Evolutionary conservation across 1,140 invertebrate species (phyloP).

Genomic region (Brachionus paranguensis): DNA sequence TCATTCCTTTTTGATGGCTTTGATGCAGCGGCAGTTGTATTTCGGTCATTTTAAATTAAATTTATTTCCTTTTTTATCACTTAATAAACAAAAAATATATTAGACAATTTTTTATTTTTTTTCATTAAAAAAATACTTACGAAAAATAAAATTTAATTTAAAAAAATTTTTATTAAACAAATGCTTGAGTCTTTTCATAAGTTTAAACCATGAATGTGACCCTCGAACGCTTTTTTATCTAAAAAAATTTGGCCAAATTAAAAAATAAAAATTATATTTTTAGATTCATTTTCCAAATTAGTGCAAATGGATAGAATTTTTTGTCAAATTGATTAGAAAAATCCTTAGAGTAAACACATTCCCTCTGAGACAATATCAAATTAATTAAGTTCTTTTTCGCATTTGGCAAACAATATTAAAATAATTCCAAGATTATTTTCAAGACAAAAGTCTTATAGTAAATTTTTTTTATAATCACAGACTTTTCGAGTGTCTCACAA

Average conservation of each 20-base stretch:
- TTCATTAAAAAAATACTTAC: background rate
- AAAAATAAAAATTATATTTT: background rate
- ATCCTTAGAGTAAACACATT: background rate
- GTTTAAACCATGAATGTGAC: background rate
- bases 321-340: background rate
- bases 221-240: background rate
- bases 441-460: background rate
- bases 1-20: constrained; percentile 33
- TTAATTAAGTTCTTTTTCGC: background rate
- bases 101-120: background rate
- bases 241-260: background rate
- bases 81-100: background rate
- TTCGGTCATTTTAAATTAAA: constrained; percentile 29
- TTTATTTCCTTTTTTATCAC: background rate
- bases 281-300: too few species aligned
- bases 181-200: background rate
- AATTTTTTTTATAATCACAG: background rate
- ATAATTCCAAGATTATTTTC: background rate
- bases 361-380: background rate
- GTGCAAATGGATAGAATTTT: background rate
- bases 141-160: constrained; percentile 19
- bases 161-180: background rate
- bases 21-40: constrained; percentile 39
- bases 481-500: constrained; percentile 22
- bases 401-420: background rate